Base-by-base conservation (phyloP, 2,888 invertebrate species). In the Blastobasis lacticolella region DNA sequence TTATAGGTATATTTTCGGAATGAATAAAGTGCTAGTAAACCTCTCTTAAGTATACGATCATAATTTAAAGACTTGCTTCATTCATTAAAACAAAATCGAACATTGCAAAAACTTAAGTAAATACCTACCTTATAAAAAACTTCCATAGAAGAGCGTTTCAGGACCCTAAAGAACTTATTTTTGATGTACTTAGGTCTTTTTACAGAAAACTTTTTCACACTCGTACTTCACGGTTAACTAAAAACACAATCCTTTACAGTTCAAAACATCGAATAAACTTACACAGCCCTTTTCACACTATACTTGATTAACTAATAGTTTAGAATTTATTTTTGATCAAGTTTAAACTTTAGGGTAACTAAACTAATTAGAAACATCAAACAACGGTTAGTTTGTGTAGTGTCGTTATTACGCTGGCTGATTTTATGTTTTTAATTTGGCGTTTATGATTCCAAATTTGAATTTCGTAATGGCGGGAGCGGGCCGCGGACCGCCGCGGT, bases 391-490 rank as follows among this genome's bases (percentile, higher is more conserved):
- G 23, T 23, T 23, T 23, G 23, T 23, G 23, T 23, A 23, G 23
- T 23, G 23, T 23, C 23, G 23, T 23, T 23, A 23, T 23, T 23
- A 23, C 3, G 23, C 23, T 23, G 23, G 23, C 49, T 46, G 49
- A 48, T 54, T 52, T 59, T 49, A 58, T 50, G 57, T 60, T 66
- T 67, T 68, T 62, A 61, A 60, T 62, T 59, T 63, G 51, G 56
- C 58, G 52, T 61, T 60, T 57, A 56, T 56, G 56, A 59, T 66
- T 63, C 65, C 55, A 70, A 71, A 75, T 83, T 83, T 81, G 70
- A 84, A 83, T 73, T 73, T 71, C 54, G 62, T 71, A 72, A 67
- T 78, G 81, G 81, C 83, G 84, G 78, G 83, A 75, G 73, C 58
- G 61, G 62, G 64, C 59, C 62, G 65, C 60, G 66, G 64, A 65